Evolutionary conservation across 2,113 vertebrate genomes (phyloP), one percentile per base, ranked within the genome.

Genomic region (Equus przewalskii): DNA sequence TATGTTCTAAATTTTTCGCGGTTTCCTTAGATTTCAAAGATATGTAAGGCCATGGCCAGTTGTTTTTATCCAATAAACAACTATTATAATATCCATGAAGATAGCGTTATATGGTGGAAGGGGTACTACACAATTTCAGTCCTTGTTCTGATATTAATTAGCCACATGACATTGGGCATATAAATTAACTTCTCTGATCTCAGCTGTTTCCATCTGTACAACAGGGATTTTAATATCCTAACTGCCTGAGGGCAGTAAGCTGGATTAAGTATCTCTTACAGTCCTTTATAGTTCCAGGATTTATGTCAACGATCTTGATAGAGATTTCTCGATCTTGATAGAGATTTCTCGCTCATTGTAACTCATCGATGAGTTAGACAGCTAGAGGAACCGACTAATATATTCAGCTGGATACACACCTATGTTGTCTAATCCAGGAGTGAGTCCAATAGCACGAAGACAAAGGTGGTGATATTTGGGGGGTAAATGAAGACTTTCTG

Each of bases 21-120:
- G 4, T 87, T 93, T 93, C 46, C 5, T 89, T 93, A 84, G n/a
- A 92, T 94, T 88, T 91, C 88, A 95, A 69, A 89, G 22, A 46
- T 33, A 86, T 14, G 16, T 72, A 84, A 83, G 62, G 22, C 26
- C 51, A 46, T 21, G 10, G 33, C 46, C 89, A 95, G 58, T 67
- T 97, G 64, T 75, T 95, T 96, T 82, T 78, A 81, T 67, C 33
- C 70, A 96, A 80, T 36, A 54, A 76, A 51, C 19, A 78, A 49
- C 67, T 58, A 80, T 44, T 28, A 69, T 33, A 65, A 81, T 80
- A 81, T 46, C 56, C 58, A 76, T 26, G 58, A 70, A 91, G 73
- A 69, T 2, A 79, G 41, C 41, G 46, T 41, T 83, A 95, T 22
- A 46, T 7, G 26, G 33, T 44, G 87, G 84, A 87, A 89, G n/a